Percentiles rank a stretch among this genome's conserved stretches.
phyloP scores from a whole-genome alignment of 2,113 vertebrate genomes.

The Orcinus orca region DNA sequence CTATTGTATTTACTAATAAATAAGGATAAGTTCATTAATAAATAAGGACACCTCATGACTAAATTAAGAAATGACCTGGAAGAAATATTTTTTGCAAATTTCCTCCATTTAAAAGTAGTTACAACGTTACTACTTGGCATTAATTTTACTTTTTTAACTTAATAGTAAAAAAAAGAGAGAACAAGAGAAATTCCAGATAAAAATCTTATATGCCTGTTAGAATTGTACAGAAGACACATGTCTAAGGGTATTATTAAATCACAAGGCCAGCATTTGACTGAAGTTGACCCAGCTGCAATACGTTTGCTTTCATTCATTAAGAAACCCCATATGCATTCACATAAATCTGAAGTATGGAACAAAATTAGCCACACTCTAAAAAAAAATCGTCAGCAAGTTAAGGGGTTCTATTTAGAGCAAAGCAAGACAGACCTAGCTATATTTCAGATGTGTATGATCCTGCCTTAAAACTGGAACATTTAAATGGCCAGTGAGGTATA shows the following conservation, averaged over 20 bases:
- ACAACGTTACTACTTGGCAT: slow-evolving; percentile 23
- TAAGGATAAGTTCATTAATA: slow-evolving; percentile 11
- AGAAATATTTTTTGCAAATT: slow-evolving; percentile 34
- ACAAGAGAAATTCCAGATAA: slow-evolving; percentile 6
- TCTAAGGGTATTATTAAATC: background rate
- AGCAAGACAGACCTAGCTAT: slow-evolving; percentile 24
- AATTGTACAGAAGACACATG: background rate
- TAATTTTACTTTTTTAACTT: slow-evolving; percentile 36
- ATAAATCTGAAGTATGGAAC: background rate
- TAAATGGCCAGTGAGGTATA: background rate
- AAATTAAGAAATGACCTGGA: slow-evolving; percentile 12
- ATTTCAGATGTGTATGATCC: background rate
- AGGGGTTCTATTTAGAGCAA: background rate
- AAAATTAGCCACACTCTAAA: background rate
- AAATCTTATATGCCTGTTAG: background rate
- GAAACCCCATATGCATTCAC: background rate
- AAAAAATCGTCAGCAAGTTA: background rate
- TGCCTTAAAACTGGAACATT: background rate
- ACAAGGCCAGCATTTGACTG: background rate
- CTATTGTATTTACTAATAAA: slow-evolving; percentile 44
- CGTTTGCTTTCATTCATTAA: background rate
- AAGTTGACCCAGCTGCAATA: background rate
- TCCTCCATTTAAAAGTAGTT: slow-evolving; percentile 8
- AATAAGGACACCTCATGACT: background rate
- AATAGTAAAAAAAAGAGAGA: background rate